Evolutionary conservation across 2,113 vertebrate species (phyloP).

Genomic region (Desmodus rotundus): DNA sequence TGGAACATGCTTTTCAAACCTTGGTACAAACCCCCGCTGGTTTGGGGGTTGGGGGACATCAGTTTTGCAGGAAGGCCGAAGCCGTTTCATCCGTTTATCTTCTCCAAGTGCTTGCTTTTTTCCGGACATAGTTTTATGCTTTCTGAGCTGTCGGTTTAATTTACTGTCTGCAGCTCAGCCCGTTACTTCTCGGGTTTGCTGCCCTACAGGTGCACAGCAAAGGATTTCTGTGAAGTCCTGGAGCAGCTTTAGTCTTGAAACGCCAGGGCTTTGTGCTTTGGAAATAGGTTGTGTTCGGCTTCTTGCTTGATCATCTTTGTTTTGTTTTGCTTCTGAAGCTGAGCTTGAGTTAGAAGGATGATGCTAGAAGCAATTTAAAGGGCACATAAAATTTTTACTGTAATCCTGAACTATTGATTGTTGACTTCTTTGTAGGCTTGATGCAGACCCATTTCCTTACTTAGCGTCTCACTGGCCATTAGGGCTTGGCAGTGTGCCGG

Average conservation of each 20-base stretch:
- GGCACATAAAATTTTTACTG: conserved; percentile 78
- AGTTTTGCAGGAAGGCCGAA: conserved; percentile 30
- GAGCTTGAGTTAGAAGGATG: conserved; percentile 62
- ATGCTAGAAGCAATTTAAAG: conserved; percentile 73
- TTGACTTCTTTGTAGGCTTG: conserved; percentile 84
- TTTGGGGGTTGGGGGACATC: conserved; percentile 22
- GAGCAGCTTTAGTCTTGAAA: conserved; percentile 54
- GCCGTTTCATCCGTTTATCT: conserved; percentile 22
- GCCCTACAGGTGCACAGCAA: conserved; percentile 44
- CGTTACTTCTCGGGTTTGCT: conserved; percentile 52
- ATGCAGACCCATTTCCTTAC: conserved; percentile 84
- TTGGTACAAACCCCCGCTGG: not conserved
- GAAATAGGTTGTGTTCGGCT: conserved; percentile 58
- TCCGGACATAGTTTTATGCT: conserved; percentile 47
- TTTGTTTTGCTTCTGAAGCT: conserved; percentile 63
- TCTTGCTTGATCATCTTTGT: conserved; percentile 59
- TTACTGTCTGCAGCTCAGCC: conserved; percentile 61
- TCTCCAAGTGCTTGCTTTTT: conserved; percentile 44
- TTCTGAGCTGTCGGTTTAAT: conserved; percentile 71
- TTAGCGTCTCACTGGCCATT: conserved; percentile 82
- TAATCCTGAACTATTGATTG: conserved; percentile 83
- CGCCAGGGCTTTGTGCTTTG: conserved; percentile 48
- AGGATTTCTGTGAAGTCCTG: conserved; percentile 41
- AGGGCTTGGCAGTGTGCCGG: conserved; percentile 77
- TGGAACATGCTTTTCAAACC: not conserved